Percentiles rank a stretch among this genome's conserved stretches.
phyloP scores from a whole-genome alignment of 2,113 vertebrate species.

The Mastomys coucha region DNA sequence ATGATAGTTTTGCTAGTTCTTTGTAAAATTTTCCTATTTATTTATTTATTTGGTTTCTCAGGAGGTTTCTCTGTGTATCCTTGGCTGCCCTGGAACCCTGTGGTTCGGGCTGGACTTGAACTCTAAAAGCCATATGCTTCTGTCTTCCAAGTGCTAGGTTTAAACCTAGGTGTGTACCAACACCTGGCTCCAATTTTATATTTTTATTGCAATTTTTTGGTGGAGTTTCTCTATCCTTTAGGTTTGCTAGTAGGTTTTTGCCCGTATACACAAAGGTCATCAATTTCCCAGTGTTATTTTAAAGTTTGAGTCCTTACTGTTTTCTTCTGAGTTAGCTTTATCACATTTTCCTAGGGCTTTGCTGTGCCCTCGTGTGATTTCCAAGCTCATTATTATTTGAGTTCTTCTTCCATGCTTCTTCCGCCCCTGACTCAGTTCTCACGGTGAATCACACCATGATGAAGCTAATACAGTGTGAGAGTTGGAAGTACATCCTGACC shows the following conservation, averaged over 20 bases:
- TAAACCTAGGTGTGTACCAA: background rate
- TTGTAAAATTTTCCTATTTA: background rate
- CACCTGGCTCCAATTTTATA: background rate
- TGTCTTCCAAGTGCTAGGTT: background rate
- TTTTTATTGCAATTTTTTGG: background rate
- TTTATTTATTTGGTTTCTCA: background rate
- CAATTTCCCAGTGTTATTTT: background rate
- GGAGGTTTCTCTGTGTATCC: background rate
- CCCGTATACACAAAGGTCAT: background rate
- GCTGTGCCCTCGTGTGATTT: background rate
- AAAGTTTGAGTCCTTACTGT: background rate
- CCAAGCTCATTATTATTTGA: background rate
- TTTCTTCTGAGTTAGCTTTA: background rate
- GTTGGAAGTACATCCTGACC: background rate
- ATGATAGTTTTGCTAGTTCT: background rate
- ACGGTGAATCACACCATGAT: fast-evolving
- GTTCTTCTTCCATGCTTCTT: background rate
- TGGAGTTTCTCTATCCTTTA: background rate
- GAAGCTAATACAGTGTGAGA: too few relatives aligned
- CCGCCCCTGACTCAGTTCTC: background rate
- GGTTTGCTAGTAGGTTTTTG: background rate
- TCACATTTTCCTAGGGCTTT: background rate
- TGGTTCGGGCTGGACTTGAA: background rate
- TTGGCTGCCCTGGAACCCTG: background rate
- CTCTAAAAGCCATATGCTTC: background rate